A percentile compares a stretch with the other conserved stretches of the same genome.
Conservation (phyloP, 2,113 vertebrate genomes). For the Pterocles burchelli region DNA sequence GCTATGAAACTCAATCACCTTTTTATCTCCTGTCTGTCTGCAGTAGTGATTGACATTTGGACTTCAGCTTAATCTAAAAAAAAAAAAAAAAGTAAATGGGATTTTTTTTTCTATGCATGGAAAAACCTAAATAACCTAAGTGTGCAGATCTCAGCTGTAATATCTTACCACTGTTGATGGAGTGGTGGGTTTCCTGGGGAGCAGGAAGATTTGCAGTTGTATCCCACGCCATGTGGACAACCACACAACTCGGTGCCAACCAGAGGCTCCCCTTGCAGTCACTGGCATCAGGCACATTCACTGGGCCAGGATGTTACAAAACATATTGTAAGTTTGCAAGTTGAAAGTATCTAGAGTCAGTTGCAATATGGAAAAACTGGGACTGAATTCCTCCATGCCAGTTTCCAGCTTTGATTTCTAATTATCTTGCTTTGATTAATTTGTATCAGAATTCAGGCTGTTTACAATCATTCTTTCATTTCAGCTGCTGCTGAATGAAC, state of each 20-base stretch:
- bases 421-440: not conserved
- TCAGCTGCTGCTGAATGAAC: not conserved
- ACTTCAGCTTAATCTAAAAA: not conserved
- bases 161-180: not conserved
- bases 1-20: not conserved
- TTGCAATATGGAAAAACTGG: not conserved
- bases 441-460: not conserved
- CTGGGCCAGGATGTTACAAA: not conserved
- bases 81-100: not conserved
- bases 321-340: not conserved
- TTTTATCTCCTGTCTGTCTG: not conserved
- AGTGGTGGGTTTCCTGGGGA: not conserved
- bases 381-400: not conserved
- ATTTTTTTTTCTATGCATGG: not conserved
- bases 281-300: not conserved
- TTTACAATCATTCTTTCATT: not conserved
- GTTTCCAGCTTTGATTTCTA: not conserved
- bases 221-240: accelerated
- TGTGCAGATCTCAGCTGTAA: not conserved
- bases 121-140: not conserved
- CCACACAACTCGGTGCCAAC: not conserved
- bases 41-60: not conserved
- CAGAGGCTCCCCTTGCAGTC: not conserved
- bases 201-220: not conserved
- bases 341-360: not conserved